phyloP scores from a whole-genome alignment of 2,113 vertebrate species.

The Pelodiscus sinensis region DNA sequence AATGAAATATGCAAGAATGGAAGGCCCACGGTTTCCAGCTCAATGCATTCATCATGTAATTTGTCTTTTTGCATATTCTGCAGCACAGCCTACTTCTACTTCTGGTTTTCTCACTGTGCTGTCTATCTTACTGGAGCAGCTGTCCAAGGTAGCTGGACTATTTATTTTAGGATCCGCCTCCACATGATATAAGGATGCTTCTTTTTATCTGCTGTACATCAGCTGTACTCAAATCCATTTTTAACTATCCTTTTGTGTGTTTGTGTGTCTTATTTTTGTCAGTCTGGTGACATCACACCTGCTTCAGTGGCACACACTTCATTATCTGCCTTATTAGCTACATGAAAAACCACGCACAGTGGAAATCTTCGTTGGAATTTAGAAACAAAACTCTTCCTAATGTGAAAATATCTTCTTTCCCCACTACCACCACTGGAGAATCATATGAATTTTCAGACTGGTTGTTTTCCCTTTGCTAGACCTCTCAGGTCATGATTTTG shows the following conservation, averaged over 20 bases:
- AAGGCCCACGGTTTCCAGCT: conserved; percentile 5
- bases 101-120: accelerated
- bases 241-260: neutral
- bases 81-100: neutral
- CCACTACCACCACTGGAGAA: neutral
- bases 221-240: neutral
- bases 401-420: neutral
- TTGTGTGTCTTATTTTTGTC: neutral
- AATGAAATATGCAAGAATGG: neutral
- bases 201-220: neutral
- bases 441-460: neutral
- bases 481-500: neutral
- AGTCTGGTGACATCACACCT: neutral
- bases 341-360: neutral
- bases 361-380: neutral
- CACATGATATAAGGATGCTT: accelerated
- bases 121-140: neutral
- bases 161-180: accelerated
- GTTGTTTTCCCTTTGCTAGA: neutral
- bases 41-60: neutral
- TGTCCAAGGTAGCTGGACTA: neutral
- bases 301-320: neutral
- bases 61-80: neutral
- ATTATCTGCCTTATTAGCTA: neutral
- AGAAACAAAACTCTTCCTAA: accelerated